Conservation (phyloP, 37 sponge, comb jelly and placozoan species). For the Aplysina aerophoba region DNA sequence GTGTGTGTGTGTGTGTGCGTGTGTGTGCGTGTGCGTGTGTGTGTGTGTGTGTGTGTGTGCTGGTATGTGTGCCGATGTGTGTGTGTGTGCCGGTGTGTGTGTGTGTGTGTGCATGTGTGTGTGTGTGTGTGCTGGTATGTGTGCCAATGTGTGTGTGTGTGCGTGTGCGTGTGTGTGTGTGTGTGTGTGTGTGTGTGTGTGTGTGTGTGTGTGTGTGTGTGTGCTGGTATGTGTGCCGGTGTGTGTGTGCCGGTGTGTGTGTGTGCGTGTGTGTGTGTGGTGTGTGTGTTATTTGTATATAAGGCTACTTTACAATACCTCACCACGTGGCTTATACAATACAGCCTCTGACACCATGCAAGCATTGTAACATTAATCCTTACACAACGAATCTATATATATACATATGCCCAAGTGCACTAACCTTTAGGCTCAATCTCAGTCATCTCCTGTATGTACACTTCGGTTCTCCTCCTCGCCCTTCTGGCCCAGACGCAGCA, state of each 20-base stretch:
- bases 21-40: constrained; percentile 6
- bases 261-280: neutral
- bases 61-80: constrained; percentile 2
- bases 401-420: no score
- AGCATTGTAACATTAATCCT: no score
- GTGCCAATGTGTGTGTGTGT: neutral
- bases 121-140: constrained; percentile 1
- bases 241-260: constrained; percentile 16
- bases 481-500: no score
- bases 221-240: constrained; percentile 17
- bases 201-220: constrained; percentile 35
- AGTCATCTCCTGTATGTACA: no score
- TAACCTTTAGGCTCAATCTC: no score
- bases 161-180: constrained; percentile 17
- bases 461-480: no score
- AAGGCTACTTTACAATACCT: no score
- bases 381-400: no score
- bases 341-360: no score
- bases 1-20: constrained; percentile 10
- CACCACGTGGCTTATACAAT: no score
- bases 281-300: constrained; percentile 9
- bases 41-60: no score
- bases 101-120: neutral
- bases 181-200: constrained; percentile 33
- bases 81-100: neutral